These are phyloP conservation scores for Rousettus leschenaultii DNA, from an alignment of 2,113 vertebrate species.

Conservation along the genomic window DNA sequence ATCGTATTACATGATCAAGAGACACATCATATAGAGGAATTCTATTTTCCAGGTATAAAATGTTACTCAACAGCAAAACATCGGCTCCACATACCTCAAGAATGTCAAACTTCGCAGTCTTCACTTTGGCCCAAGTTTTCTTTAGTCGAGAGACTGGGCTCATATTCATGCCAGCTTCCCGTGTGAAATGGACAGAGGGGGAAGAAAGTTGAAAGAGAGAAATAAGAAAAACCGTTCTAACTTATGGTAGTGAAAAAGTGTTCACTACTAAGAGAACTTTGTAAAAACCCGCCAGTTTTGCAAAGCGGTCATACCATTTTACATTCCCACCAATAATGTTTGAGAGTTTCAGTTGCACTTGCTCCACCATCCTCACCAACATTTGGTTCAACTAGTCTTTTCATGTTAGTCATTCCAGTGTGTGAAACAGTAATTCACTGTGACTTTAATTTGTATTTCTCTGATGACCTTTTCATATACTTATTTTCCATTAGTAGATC, in stretches of 20 bases:
- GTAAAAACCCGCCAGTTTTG: background rate
- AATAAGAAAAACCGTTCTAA: background rate
- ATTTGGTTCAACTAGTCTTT: background rate
- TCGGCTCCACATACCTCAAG: constrained; percentile 86
- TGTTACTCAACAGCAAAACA: background rate
- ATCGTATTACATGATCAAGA: background rate
- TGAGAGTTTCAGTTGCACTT: background rate
- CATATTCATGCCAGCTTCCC: constrained; percentile 97
- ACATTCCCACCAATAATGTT: background rate
- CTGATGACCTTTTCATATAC: background rate
- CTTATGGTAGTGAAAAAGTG: background rate
- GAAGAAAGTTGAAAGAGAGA: constrained; percentile 2
- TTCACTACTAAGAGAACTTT: background rate
- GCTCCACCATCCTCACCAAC: background rate
- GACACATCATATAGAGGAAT: background rate
- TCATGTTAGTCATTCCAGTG: background rate
- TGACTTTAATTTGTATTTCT: background rate
- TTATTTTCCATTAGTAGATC: background rate
- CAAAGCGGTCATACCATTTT: background rate
- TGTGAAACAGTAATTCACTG: background rate
- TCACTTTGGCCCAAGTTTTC: constrained; percentile 97
- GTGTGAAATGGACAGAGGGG: background rate
- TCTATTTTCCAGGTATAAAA: background rate
- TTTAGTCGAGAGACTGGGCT: constrained; percentile 94
- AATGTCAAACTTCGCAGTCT: constrained; percentile 95